Conservation (phyloP, 2,797 vertebrate species). For the Poecilia velifera region DNA sequence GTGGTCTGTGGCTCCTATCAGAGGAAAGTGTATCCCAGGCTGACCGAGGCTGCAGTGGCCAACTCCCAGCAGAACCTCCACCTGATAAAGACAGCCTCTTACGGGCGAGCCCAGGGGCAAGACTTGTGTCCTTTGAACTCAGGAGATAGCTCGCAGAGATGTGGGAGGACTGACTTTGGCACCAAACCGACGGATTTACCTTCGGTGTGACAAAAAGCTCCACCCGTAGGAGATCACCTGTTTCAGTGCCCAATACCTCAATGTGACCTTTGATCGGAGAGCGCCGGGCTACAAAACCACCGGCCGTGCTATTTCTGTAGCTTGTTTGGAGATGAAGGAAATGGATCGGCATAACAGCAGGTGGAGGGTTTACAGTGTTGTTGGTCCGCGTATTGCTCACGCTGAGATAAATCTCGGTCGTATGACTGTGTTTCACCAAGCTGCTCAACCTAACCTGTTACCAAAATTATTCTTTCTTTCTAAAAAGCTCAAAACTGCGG, state of each 20-base stretch:
- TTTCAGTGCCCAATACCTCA: conserved; percentile 52
- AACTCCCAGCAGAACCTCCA: conserved; percentile 51
- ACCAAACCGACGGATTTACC: conserved; percentile 41
- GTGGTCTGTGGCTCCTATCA: conserved; percentile 40
- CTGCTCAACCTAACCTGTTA: background rate
- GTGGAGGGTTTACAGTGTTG: background rate
- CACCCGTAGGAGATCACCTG: conserved; percentile 57
- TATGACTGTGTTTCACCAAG: background rate
- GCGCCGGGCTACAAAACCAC: conserved; percentile 14
- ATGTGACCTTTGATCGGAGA: conserved; percentile 75
- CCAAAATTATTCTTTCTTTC: too few species aligned
- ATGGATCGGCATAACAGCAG: background rate
- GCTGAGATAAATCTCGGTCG: background rate
- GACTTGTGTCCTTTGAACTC: conserved; percentile 77
- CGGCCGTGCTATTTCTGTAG: conserved; percentile 32
- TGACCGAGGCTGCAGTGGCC: conserved; percentile 59
- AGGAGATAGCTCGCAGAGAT: conserved; percentile 43
- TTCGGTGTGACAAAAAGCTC: conserved; percentile 35
- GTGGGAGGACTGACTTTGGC: conserved; percentile 45
- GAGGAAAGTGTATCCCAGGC: conserved; percentile 58
- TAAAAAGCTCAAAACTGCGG: too few species aligned
- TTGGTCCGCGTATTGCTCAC: background rate
- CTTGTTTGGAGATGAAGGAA: conserved; percentile 32
- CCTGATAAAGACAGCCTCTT: conserved; percentile 66
- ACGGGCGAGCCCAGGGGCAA: conserved; percentile 60